Evolutionary conservation across 2,113 vertebrate species (phyloP), one percentile per base, ranked within the genome.

Genomic region (Maccullochella peelii): DNA sequence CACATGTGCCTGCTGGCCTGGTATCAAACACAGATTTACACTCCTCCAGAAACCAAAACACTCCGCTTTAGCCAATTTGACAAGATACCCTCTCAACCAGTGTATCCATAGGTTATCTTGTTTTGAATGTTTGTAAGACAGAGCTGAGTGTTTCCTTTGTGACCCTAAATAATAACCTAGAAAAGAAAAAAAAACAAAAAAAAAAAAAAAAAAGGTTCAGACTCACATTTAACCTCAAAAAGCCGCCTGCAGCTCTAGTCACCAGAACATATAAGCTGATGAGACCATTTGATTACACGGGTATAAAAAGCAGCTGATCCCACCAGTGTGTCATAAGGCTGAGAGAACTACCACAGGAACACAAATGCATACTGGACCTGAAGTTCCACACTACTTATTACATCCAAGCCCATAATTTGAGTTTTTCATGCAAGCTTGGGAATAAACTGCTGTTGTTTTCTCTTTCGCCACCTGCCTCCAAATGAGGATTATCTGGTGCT

Each of bases 231-330:
- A 57, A n/a, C 25, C 36, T 65, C n/a, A 62, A 61, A 52, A 1
- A 55, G 23, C 54, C 0, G 11, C 18, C 30, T 8, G 36, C 52
- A 80, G 77, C 50, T 73, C 47, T 8, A 5, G 42, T 71, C 47
- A 61, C 40, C 2, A 33, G 30, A 71, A 62, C 63, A 33, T 33
- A 33, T 40, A 63, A 58, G 8, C 50, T 50, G 44, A 59, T 67
- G 55, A 67, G 40, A 66, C 8, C 25, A 70, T 87, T 68, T 79
- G 49, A 89, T 86, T 82, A 72, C 18, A 61, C 5, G 12, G 30
- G 47, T 79, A 50, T 42, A 50, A 79, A 72, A 79, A 83, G 77
- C 70, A 77, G 72, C 62, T 86, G 72, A 83, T 82, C 68, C 59
- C 40, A 59, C 3, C 40, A 30, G 25, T 20, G 49, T 44, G 57